Conservation (phyloP, 2,113 vertebrate species). For the Egretta garzetta region DNA sequence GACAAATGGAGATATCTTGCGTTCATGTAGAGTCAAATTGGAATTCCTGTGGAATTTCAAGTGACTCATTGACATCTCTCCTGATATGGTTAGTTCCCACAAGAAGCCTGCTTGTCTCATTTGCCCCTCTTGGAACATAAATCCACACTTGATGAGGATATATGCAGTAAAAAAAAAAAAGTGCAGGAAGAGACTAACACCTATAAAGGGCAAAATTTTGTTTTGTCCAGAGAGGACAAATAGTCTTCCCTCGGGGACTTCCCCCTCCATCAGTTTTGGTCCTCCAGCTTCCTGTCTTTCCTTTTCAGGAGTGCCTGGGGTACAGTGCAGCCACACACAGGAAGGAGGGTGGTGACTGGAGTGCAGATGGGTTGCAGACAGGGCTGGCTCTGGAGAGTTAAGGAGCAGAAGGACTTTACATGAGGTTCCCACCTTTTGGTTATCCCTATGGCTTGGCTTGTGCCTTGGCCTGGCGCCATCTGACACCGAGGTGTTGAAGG, state of each 20-base stretch:
- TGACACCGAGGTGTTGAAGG: background rate
- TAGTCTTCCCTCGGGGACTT: rapidly evolving
- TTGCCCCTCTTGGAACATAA: background rate
- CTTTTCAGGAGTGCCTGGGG: background rate
- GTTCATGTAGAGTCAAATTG: background rate
- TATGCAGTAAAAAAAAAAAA: background rate
- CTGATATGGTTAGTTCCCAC: background rate
- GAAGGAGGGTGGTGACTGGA: background rate
- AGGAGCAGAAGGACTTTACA: conserved; percentile 1
- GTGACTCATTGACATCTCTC: background rate
- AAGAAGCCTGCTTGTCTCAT: background rate
- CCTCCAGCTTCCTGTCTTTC: background rate
- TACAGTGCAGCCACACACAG: background rate
- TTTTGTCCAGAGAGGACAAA: background rate
- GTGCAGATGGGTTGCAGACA: background rate
- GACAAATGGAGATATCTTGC: background rate
- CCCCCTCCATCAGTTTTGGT: background rate
- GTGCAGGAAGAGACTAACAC: background rate
- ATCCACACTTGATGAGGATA: background rate
- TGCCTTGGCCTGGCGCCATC: conserved; percentile 23
- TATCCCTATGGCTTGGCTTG: background rate
- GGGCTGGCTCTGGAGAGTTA: background rate
- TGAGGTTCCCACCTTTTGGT: conserved; percentile 25
- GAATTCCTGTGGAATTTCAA: conserved; percentile 11
- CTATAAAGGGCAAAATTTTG: background rate